phyloP scores from a whole-genome alignment of 2,797 vertebrate species.

The Sebastes taczanowskii region DNA sequence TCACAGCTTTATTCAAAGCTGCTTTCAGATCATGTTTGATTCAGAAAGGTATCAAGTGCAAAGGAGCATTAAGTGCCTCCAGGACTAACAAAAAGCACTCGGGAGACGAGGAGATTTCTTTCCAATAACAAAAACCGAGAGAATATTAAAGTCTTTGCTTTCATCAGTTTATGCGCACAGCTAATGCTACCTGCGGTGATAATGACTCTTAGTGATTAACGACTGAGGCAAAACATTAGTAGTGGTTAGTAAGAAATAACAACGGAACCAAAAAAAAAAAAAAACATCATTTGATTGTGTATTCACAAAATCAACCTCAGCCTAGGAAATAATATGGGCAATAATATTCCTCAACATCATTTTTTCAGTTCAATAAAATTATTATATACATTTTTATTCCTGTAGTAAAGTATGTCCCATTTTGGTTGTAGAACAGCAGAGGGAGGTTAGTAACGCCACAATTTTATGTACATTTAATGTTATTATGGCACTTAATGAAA shows the following conservation, averaged over 20 bases:
- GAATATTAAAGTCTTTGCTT: constrained; percentile 6
- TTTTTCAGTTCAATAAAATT: neutral
- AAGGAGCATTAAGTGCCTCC: neutral
- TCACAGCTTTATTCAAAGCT: neutral
- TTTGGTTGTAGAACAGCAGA: neutral
- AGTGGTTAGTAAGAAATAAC: neutral
- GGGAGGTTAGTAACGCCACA: neutral
- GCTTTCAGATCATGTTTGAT: neutral
- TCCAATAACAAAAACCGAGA: neutral
- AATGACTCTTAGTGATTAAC: constrained; percentile 51
- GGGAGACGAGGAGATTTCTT: neutral
- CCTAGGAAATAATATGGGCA: neutral
- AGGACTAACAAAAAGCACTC: neutral
- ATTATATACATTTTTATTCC: neutral
- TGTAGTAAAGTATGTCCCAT: neutral
- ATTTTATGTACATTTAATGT: too few relatives aligned
- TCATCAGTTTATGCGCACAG: constrained; percentile 36
- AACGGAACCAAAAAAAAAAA: neutral
- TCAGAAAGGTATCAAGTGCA: neutral
- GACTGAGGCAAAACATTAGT: constrained; percentile 1
- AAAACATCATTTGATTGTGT: neutral
- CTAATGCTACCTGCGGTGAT: constrained; percentile 36
- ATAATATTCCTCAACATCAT: neutral
- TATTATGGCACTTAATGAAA: neutral
- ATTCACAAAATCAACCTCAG: neutral